A percentile compares a stretch with the other conserved stretches of the same genome.
Evolutionary conservation across 2,797 vertebrate genomes (phyloP).

Genomic region (Loriculus beryllinus): DNA sequence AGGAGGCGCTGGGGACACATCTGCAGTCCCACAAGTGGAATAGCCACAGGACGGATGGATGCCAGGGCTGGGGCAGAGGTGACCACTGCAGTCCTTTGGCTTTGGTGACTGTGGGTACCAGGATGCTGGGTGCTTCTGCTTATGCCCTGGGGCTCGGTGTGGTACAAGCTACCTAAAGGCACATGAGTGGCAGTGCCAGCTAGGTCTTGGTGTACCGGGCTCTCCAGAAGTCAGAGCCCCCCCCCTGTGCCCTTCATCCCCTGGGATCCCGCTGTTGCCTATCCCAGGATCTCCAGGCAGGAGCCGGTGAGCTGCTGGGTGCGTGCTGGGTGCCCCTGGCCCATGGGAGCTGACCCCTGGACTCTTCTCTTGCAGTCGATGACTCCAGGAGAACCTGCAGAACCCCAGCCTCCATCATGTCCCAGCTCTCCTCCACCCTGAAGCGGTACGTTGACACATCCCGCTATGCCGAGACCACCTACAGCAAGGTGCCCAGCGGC

Average conservation of each 20-base stretch:
- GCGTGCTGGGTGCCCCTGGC: rapidly evolving
- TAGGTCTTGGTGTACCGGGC: neutral
- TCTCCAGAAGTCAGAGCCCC: neutral
- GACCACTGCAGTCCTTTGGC: neutral
- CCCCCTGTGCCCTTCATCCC: neutral
- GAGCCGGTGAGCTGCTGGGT: neutral
- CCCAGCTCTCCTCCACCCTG: conserved; percentile 92
- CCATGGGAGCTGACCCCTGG: neutral
- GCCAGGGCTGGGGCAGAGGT: neutral
- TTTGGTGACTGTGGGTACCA: rapidly evolving
- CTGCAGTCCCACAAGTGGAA: neutral
- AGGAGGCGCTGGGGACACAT: neutral
- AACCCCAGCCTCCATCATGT: conserved; percentile 85
- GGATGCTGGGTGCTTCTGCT: neutral
- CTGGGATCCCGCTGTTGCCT: neutral
- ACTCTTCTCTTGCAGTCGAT: conserved; percentile 83
- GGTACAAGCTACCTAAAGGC: rapidly evolving
- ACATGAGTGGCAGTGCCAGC: neutral
- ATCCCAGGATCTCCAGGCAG: neutral
- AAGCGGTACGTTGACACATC: conserved; percentile 83
- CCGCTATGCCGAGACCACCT: conserved; percentile 82
- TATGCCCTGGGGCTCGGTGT: neutral
- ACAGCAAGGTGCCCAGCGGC: conserved; percentile 77
- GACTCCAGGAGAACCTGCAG: conserved; percentile 78
- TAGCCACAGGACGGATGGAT: rapidly evolving